phyloP scores from a whole-genome alignment of 2,797 vertebrate species.

The Gymnopithys bicolor region DNA sequence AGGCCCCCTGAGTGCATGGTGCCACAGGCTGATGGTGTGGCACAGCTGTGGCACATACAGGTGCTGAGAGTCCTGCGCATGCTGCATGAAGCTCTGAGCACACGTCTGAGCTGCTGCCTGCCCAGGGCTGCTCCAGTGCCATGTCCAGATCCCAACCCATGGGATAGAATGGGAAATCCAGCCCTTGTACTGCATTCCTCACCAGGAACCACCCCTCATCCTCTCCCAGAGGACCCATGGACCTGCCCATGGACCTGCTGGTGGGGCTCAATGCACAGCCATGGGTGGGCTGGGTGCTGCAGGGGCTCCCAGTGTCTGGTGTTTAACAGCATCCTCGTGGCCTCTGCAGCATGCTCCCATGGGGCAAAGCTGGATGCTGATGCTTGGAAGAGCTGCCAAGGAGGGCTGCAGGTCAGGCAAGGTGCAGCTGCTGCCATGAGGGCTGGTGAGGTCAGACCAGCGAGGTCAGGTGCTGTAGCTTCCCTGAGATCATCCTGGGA shows the following conservation, averaged over 20 bases:
- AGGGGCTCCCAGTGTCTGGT: rapidly evolving
- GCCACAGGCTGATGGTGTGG: rapidly evolving
- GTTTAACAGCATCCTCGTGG: rapidly evolving
- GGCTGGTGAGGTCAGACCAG: rapidly evolving
- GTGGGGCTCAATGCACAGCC: rapidly evolving
- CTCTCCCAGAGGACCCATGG: neutral
- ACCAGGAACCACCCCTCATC: rapidly evolving
- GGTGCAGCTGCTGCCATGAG: rapidly evolving
- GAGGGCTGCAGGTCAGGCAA: neutral
- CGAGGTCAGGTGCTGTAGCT: neutral
- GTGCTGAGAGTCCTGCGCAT: rapidly evolving
- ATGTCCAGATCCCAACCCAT: rapidly evolving
- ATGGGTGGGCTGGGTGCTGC: neutral
- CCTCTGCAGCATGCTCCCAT: neutral
- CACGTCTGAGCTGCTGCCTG: neutral
- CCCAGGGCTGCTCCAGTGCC: neutral
- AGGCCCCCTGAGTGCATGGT: rapidly evolving
- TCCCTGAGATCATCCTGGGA: rapidly evolving
- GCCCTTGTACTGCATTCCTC: rapidly evolving
- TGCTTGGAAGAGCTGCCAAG: neutral
- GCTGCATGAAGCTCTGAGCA: neutral
- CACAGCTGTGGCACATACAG: rapidly evolving
- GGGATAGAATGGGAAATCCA: neutral
- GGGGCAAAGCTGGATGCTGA: rapidly evolving
- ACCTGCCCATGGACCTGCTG: rapidly evolving